Percentiles rank a stretch among this genome's conserved stretches.
These are phyloP conservation scores for Aphelinus certus DNA, from an alignment of 1,140 invertebrate genomes.

Conservation along the genomic window DNA sequence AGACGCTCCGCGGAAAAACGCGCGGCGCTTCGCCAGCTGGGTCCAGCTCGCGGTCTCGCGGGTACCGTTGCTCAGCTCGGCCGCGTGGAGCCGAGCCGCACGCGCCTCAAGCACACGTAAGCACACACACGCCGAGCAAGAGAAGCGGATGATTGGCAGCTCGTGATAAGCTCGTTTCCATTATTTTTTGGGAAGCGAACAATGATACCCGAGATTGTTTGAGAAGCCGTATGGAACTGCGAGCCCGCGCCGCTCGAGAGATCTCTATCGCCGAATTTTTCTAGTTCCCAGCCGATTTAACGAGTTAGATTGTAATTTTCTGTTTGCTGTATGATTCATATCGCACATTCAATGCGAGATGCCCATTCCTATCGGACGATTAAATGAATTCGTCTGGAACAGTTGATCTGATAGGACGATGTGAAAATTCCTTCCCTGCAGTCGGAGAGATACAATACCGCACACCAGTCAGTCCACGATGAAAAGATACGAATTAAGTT, in stretches of 20 bases:
- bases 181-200: neutral
- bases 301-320: slow-evolving; percentile 17
- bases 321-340: slow-evolving; percentile 11
- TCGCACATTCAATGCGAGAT: slow-evolving; percentile 1
- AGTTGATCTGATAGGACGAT: slow-evolving; percentile 3
- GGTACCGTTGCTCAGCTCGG: too few relatives aligned
- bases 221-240: slow-evolving; percentile 14
- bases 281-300: slow-evolving; percentile 19
- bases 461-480: too few relatives aligned
- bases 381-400: slow-evolving; percentile 27
- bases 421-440: neutral
- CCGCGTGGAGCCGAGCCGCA: neutral
- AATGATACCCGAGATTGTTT: slow-evolving; percentile 1
- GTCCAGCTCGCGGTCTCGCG: too few relatives aligned
- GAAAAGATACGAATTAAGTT: too few relatives aligned
- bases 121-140: too few relatives aligned
- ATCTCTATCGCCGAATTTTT: slow-evolving; percentile 10
- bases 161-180: slow-evolving; percentile 15
- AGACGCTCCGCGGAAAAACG: too few relatives aligned
- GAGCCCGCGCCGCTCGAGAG: neutral
- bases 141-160: slow-evolving; percentile 16
- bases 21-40: too few relatives aligned
- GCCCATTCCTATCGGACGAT: slow-evolving; percentile 1
- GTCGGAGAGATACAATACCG: too few relatives aligned
- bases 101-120: too few relatives aligned